Percentiles rank a stretch among this genome's conserved stretches.
These are phyloP conservation scores for Eledona agricola DNA, from an alignment of 2,888 invertebrate genomes.

Conservation along the genomic window DNA sequence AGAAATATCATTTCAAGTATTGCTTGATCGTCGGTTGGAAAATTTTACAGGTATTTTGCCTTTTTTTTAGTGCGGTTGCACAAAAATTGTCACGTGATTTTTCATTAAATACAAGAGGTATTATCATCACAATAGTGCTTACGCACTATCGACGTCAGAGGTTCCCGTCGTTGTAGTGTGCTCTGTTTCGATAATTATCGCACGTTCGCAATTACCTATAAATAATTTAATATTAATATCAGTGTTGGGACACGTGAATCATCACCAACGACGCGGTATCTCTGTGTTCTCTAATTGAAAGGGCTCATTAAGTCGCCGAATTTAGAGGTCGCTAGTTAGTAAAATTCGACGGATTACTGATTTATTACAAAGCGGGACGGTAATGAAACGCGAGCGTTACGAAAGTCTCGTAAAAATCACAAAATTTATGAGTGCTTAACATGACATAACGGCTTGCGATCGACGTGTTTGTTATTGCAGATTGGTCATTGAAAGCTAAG, in stretches of 20 bases:
- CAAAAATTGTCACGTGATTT: conserved; percentile 6
- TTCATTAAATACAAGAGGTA: conserved; percentile 6
- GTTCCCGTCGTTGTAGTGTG: conserved; percentile 16
- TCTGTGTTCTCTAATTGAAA: conserved; percentile 1
- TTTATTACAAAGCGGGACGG: too few relatives aligned
- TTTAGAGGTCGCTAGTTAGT: not conserved
- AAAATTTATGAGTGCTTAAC: conserved; percentile 1
- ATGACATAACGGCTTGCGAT: not conserved
- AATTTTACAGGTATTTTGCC: conserved; percentile 8
- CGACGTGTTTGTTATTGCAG: not conserved
- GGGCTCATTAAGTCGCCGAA: not conserved
- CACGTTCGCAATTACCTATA: conserved; percentile 8
- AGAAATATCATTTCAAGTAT: not conserved
- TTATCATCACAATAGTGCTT: conserved; percentile 17
- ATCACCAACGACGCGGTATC: conserved; percentile 2
- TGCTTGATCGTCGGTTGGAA: conserved; percentile 2
- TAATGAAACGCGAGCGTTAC: too few relatives aligned
- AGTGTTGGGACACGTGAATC: conserved; percentile 13
- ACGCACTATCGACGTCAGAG: conserved; percentile 26
- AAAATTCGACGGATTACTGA: too few relatives aligned
- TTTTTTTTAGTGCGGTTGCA: conserved; percentile 2
- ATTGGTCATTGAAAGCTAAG: not conserved
- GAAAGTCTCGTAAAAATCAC: conserved; percentile 6
- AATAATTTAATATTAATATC: conserved; percentile 22
- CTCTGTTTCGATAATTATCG: conserved; percentile 7